phyloP scores from a whole-genome alignment of 2,888 invertebrate genomes.

The Bellardia bayeri region DNA sequence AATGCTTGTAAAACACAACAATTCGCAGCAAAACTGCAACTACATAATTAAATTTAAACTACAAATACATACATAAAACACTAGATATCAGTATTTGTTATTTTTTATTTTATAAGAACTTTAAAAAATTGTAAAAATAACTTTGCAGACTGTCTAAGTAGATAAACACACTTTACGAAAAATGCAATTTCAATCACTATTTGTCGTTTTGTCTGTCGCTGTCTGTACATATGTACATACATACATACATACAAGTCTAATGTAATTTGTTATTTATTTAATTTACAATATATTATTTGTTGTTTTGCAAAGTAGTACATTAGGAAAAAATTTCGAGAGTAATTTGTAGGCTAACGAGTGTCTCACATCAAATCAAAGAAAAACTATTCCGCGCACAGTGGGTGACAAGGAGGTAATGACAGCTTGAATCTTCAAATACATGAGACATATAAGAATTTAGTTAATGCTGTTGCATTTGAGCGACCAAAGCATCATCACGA shows the following conservation, averaged over 20 bases:
- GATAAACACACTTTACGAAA: slow-evolving; percentile 38
- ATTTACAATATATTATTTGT: neutral
- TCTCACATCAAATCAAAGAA: slow-evolving; percentile 44
- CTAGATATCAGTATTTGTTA: neutral
- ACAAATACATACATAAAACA: neutral
- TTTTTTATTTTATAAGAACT: slow-evolving; percentile 45
- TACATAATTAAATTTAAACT: slow-evolving; percentile 29
- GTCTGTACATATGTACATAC: neutral
- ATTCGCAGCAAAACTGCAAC: neutral
- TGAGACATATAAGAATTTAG: slow-evolving; percentile 39
- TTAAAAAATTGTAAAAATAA: slow-evolving; percentile 56
- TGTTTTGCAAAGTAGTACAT: slow-evolving; percentile 38
- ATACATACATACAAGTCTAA: neutral
- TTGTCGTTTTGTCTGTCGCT: slow-evolving; percentile 9
- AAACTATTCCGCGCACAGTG: slow-evolving; percentile 59
- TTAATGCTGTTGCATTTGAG: slow-evolving; percentile 36
- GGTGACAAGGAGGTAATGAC: slow-evolving; percentile 71
- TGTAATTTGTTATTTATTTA: neutral
- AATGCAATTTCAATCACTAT: neutral
- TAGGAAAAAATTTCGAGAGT: slow-evolving; percentile 47
- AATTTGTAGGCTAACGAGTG: slow-evolving; percentile 70
- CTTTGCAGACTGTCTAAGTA: slow-evolving; percentile 2
- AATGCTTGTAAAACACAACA: slow-evolving; percentile 54
- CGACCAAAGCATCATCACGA: neutral
- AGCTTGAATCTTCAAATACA: slow-evolving; percentile 55